Evolutionary conservation across 2,888 invertebrate genomes (phyloP), one percentile per base, ranked within the genome.

Genomic region (Seira ritae): DNA sequence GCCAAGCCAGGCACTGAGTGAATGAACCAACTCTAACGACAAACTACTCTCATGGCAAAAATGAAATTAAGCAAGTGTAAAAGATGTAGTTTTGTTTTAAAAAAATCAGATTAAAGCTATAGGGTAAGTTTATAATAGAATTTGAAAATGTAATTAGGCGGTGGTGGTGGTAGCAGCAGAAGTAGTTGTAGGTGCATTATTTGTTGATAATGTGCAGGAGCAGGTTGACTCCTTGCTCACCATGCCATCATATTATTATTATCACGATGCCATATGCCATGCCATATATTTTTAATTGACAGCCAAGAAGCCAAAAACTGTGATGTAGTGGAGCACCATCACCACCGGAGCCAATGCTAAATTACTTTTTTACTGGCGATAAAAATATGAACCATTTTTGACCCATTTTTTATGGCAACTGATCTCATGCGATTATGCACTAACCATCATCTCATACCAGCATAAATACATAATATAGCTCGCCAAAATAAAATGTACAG

Each of bases 331-430:
- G 31, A 31, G 31, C 31, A 31, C 31, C 71, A 60, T 37, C 71
- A 76, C 81, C 66, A 73, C 83, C 83, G 78, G 70, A 83, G 74
- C 83, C 69, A 83, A 78, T 78, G 77, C 46, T 78, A 78, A 71
- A 77, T 81, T 81, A 20, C 62, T 62, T 62, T 62, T 50, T 62
- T 62, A 72, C 68, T 73, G 77, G 70, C 78, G 65, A 77, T 83
- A 72, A 80, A 83, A 78, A 78, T 83, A 62, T 80, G 74, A 83
- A 80, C 76, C 78, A 72, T 79, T 85, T 84, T 76, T 87, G 85
- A 87, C 86, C 86, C 86, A 84, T 86, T 87, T 86, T 86, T 85
- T 86, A 86, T 86, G 84, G 84, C 84, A 85, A 81, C 84, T 86
- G 85, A 86, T 85, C 86, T 80, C 84, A 78, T 79, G 80, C 82